phyloP scores from a whole-genome alignment of 2,888 invertebrate species.

The Aradus depressus region DNA sequence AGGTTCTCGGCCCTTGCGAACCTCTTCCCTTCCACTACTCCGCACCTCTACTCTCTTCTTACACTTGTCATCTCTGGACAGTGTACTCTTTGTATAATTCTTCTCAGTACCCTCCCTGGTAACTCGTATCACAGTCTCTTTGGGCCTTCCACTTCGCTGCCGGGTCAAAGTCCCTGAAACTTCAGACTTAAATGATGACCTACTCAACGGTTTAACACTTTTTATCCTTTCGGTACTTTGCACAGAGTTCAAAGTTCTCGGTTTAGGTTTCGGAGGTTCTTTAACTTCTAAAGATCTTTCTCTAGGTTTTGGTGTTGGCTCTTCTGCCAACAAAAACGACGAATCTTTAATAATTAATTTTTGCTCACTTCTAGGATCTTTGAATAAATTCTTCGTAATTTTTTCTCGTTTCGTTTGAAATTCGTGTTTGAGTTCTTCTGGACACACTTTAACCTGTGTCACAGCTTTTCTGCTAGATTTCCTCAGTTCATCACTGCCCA shows the following conservation, averaged over 20 bases:
- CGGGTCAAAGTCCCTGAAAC: no score
- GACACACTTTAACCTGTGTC: slow-evolving; percentile 15
- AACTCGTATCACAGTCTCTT: no score
- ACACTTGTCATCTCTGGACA: slow-evolving; percentile 1
- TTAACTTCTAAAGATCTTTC: slow-evolving; percentile 1
- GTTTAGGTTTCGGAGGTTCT: slow-evolving; percentile 13
- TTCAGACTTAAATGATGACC: no score
- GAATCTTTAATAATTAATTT: slow-evolving; percentile 7
- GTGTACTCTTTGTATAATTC: background rate
- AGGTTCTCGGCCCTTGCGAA: slow-evolving; percentile 16
- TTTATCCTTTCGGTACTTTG: no score
- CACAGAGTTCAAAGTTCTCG: slow-evolving; percentile 4
- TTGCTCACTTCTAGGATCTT: slow-evolving; percentile 3
- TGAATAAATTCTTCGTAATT: slow-evolving; percentile 10
- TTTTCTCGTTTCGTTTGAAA: slow-evolving; percentile 10
- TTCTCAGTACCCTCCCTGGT: no score
- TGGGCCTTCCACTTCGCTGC: no score
- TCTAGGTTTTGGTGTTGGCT: slow-evolving; percentile 7
- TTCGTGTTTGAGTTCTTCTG: slow-evolving; percentile 16
- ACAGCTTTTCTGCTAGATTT: slow-evolving; percentile 14
- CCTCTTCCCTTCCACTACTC: background rate
- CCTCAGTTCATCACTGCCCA: background rate
- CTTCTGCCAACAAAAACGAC: slow-evolving; percentile 12
- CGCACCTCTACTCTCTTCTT: background rate
- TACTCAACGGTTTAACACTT: no score